These are phyloP conservation scores for Cantharis rustica DNA, from an alignment of 2,888 invertebrate species.

Conservation along the genomic window DNA sequence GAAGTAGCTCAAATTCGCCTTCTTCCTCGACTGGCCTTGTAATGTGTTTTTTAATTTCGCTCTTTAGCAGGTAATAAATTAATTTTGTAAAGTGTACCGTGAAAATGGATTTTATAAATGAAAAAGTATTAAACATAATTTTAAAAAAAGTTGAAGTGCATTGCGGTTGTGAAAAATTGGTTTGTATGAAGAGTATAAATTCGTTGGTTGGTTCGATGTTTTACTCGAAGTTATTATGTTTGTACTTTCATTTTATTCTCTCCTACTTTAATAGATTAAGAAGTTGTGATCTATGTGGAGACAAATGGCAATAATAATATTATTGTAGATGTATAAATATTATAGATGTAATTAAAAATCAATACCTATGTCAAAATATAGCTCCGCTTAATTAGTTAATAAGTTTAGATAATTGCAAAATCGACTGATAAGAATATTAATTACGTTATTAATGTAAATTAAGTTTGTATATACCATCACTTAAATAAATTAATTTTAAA, in stretches of 20 bases:
- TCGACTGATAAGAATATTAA: constrained; percentile 3
- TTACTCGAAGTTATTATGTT: not conserved
- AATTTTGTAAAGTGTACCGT: not conserved
- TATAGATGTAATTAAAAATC: constrained; percentile 2
- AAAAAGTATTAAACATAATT: constrained; percentile 2
- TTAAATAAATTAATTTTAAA: constrained; percentile 1
- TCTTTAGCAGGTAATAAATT: constrained; percentile 28
- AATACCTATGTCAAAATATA: not conserved
- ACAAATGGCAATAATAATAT: constrained; percentile 28
- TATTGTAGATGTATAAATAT: constrained; percentile 6
- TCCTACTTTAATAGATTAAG: constrained; percentile 6
- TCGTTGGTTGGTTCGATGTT: not conserved
- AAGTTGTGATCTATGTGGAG: constrained; percentile 23
- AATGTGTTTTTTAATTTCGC: constrained; percentile 15
- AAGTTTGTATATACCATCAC: not conserved
- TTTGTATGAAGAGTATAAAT: not conserved
- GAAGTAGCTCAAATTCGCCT: constrained; percentile 11
- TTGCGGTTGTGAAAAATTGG: constrained; percentile 3
- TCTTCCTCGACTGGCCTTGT: constrained; percentile 11
- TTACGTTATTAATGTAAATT: not conserved
- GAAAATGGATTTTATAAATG: constrained; percentile 9
- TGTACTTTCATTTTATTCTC: not conserved
- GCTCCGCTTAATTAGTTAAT: constrained; percentile 4
- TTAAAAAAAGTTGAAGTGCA: not conserved
- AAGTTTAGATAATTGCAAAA: constrained; percentile 1